phyloP scores from a whole-genome alignment of 2,888 invertebrate species.

The Tachina grossa region DNA sequence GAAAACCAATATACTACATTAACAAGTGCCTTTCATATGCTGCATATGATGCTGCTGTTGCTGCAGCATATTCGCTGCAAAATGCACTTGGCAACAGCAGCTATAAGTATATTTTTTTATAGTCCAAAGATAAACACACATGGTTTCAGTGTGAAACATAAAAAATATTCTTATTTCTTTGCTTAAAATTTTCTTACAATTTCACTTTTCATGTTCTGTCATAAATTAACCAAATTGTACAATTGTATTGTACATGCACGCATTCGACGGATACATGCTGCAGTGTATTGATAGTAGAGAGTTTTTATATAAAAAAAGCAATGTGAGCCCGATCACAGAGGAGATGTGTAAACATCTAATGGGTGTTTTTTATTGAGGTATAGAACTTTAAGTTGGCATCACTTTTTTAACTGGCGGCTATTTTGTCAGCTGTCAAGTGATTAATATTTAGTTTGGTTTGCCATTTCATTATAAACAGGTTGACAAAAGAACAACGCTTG shows the following conservation, averaged over 20 bases:
- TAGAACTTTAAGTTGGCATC: too few relatives aligned
- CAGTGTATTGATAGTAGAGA: constrained; percentile 1
- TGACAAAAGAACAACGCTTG: too few relatives aligned
- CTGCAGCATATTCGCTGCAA: constrained; percentile 9
- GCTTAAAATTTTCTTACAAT: constrained; percentile 28
- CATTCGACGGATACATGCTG: not conserved
- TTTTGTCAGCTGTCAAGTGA: too few relatives aligned
- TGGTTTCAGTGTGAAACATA: constrained; percentile 19
- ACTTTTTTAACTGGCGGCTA: too few relatives aligned
- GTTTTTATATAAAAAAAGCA: too few relatives aligned
- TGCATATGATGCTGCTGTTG: not conserved
- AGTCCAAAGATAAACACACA: not conserved
- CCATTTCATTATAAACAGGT: too few relatives aligned
- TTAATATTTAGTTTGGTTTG: too few relatives aligned
- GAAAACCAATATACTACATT: not conserved
- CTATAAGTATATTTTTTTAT: constrained; percentile 6
- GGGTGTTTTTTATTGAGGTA: too few relatives aligned
- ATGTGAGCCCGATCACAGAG: too few relatives aligned
- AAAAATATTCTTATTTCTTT: not conserved
- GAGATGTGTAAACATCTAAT: too few relatives aligned
- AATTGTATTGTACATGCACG: constrained; percentile 26
- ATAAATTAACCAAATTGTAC: constrained; percentile 55
- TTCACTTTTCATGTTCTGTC: constrained; percentile 57
- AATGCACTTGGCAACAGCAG: constrained; percentile 38
- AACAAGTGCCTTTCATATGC: constrained; percentile 34